phyloP scores from a whole-genome alignment of 2,888 invertebrate species.

The Keiferia lycopersicella region DNA sequence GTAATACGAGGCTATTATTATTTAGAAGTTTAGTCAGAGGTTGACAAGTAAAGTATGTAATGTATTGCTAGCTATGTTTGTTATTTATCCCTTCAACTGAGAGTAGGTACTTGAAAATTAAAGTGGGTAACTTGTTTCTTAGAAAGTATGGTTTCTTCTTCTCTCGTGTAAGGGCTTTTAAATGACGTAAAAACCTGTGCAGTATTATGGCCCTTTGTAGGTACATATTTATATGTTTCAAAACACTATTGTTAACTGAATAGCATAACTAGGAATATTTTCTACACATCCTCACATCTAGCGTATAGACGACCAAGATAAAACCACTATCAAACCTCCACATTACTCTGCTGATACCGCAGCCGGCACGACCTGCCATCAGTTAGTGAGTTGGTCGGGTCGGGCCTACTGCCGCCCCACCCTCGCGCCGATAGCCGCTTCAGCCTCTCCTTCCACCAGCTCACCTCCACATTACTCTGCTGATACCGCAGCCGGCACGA shows the following conservation, averaged over 20 bases:
- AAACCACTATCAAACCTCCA: conserved; percentile 78
- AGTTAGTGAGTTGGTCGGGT: conserved; percentile 83
- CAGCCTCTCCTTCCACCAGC: conserved; percentile 77
- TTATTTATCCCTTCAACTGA: too few species aligned
- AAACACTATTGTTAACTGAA: too few species aligned
- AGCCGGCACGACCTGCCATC: conserved; percentile 87
- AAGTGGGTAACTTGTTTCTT: too few species aligned
- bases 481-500: conserved; percentile 92
- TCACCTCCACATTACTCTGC: conserved; percentile 91
- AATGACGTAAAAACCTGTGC: too few species aligned
- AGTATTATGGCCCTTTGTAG: too few species aligned
- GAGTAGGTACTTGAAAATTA: too few species aligned
- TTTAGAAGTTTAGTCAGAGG: neutral
- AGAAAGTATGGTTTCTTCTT: too few species aligned
- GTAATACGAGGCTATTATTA: neutral
- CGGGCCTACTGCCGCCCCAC: conserved; percentile 81
- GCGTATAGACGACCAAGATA: neutral
- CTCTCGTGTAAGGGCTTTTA: too few species aligned
- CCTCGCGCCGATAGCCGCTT: conserved; percentile 81
- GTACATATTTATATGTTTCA: too few species aligned
- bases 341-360: conserved; percentile 94
- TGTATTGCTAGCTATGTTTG: too few species aligned
- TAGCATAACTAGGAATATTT: neutral
- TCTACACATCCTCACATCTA: neutral
- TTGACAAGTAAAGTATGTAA: too few species aligned